Base-by-base conservation (phyloP, 2,888 invertebrate genomes). In the Drosophila monieri region DNA sequence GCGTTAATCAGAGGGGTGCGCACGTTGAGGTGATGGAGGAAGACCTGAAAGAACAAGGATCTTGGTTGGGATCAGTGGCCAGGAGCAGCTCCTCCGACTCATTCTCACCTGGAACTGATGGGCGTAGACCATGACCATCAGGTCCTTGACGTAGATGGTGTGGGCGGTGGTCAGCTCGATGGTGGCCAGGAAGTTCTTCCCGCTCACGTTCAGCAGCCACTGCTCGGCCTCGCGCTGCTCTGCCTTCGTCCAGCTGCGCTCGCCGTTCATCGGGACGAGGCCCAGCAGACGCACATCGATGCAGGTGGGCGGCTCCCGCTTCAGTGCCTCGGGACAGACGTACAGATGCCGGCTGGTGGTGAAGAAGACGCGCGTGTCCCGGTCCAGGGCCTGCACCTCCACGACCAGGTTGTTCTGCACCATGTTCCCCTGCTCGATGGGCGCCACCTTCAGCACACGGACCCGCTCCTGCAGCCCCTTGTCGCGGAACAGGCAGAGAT, bases 251-350 rank as follows among this genome's bases (percentile, higher is more conserved):
- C 85, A 81, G 23, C 21, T 46, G 5, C 62, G 66, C 10, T 84
- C 80, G 3, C 85, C 81, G 2, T 65, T 53, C 1, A 30, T 25
- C 0, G 85, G 81, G 1, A 86, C 58, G 23, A 80, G 6, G 6
- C 87, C 80, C 6, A 74, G 6, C 0, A 81, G 25, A 2, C 85
- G 74, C 14, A 81, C 23, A 49, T 81, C 85, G 0, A 78, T 18
- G 2, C 78, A 61, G 8, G 69, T n/a, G 0, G 76, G 61, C 5
- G 66, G 64, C 1, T 37, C 14, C 15, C 25, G 23, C 1, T 46
- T 61, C 10, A 78, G 14, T 1, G 57, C 49, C 3, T 55, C 46
- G 0, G 80, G 69, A 14, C 87, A 86, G 1, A 48, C 18, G 18
- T 64, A 80, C 6, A 81, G 23, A 1, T 57, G 35, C 1, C 65